Evolutionary conservation across 2,113 vertebrate genomes (phyloP).

Genomic region (Festucalex cinctus): DNA sequence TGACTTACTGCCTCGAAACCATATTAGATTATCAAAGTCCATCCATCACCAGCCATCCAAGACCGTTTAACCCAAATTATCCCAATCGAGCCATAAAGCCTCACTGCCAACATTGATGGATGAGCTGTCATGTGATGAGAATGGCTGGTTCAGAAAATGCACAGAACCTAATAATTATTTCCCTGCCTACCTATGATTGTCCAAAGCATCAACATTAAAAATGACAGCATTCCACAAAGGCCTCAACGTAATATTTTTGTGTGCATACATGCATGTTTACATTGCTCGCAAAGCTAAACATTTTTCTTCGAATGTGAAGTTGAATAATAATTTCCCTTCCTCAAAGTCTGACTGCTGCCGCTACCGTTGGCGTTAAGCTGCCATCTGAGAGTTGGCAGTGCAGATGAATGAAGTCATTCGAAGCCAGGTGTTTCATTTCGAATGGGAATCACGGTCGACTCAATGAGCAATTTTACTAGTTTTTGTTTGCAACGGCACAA

Average conservation of each 20-base stretch:
- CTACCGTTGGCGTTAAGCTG: conserved; percentile 27
- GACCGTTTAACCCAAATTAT: neutral
- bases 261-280: neutral
- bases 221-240: neutral
- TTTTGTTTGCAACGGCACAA: conserved; percentile 46
- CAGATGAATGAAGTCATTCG: conserved; percentile 52
- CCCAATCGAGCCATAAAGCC: neutral
- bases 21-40: conserved; percentile 1
- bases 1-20: neutral
- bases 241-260: neutral
- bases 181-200: neutral
- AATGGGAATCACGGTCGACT: conserved; percentile 31
- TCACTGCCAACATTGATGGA: neutral
- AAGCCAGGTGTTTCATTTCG: conserved; percentile 57
- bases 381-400: conserved; percentile 48
- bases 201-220: neutral
- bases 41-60: conserved; percentile 1
- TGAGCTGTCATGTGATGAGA: conserved; percentile 4
- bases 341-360: neutral
- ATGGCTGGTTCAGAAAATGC: neutral
- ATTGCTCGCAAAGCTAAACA: neutral
- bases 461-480: conserved; percentile 56
- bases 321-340: neutral
- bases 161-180: neutral
- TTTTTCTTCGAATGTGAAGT: neutral